A percentile compares a stretch with the other conserved stretches of the same genome.
phyloP scores from a whole-genome alignment of 2,113 vertebrate genomes.

The Labeo catla region DNA sequence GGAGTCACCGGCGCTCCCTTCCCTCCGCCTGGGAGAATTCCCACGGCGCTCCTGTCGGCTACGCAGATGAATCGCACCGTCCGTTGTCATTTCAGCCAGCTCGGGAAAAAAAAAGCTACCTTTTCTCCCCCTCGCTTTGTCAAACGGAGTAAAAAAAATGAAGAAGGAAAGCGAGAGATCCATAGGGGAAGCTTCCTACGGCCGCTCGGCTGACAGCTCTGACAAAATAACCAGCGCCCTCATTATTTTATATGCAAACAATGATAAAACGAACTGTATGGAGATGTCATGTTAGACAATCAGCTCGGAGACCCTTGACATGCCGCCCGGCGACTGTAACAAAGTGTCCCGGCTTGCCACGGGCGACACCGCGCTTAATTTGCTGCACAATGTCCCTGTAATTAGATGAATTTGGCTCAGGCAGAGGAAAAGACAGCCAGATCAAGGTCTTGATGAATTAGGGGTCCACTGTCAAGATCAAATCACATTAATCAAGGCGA shows the following conservation, averaged over 20 bases:
- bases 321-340: conserved; percentile 71
- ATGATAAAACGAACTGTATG: conserved; percentile 74
- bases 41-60: conserved; percentile 46
- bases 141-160: conserved; percentile 18
- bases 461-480: conserved; percentile 81
- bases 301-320: conserved; percentile 79
- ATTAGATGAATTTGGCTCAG: conserved; percentile 87
- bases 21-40: conserved; percentile 44
- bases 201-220: conserved; percentile 67
- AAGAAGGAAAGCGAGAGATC: conserved; percentile 20
- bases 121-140: conserved; percentile 35
- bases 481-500: conserved; percentile 87
- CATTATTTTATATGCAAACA: conserved; percentile 80
- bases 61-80: conserved; percentile 47
- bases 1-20: conserved; percentile 36
- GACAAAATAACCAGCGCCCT: conserved; percentile 75
- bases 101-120: conserved; percentile 16
- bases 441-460: conserved; percentile 86
- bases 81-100: conserved; percentile 52
- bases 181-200: conserved; percentile 32
- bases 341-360: conserved; percentile 74
- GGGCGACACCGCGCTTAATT: conserved; percentile 85
- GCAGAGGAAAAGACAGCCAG: conserved; percentile 79
- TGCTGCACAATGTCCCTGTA: conserved; percentile 80
- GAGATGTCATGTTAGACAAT: conserved; percentile 77